phyloP scores from a whole-genome alignment of 2,888 invertebrate genomes.

The Bedellia somnulentella region DNA sequence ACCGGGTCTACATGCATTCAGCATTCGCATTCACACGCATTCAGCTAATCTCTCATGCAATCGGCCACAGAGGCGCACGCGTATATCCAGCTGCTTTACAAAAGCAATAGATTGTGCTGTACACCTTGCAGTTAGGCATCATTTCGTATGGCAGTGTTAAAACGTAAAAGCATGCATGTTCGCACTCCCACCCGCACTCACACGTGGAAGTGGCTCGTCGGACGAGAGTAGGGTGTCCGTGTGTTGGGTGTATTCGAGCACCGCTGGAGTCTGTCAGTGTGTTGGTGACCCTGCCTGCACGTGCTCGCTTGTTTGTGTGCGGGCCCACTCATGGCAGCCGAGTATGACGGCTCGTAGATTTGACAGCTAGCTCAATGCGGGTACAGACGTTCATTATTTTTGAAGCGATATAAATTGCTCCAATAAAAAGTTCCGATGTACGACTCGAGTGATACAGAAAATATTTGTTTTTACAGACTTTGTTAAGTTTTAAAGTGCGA shows the following conservation, averaged over 20 bases:
- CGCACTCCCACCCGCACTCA: constrained; percentile 56
- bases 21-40: constrained; percentile 59
- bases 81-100: constrained; percentile 47
- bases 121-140: constrained; percentile 48
- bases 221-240: constrained; percentile 35
- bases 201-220: constrained; percentile 38
- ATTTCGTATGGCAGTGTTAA: constrained; percentile 56
- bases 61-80: constrained; percentile 43
- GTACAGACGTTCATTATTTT: constrained; percentile 59
- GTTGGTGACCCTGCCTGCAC: constrained; percentile 43
- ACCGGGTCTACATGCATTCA: constrained; percentile 40
- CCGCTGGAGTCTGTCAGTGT: constrained; percentile 52
- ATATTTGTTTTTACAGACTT: too few relatives aligned
- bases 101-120: constrained; percentile 40
- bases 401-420: constrained; percentile 41
- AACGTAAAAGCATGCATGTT: constrained; percentile 44
- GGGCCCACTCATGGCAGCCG: constrained; percentile 56
- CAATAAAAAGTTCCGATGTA: too few relatives aligned
- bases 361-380: constrained; percentile 64
- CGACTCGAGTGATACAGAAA: too few relatives aligned
- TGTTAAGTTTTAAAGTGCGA: too few relatives aligned
- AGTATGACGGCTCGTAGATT: constrained; percentile 64
- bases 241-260: constrained; percentile 35
- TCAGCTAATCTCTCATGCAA: constrained; percentile 53
- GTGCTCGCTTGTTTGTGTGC: constrained; percentile 43